Conservation (phyloP, 2,113 vertebrate species). For the Loxodonta africana region DNA sequence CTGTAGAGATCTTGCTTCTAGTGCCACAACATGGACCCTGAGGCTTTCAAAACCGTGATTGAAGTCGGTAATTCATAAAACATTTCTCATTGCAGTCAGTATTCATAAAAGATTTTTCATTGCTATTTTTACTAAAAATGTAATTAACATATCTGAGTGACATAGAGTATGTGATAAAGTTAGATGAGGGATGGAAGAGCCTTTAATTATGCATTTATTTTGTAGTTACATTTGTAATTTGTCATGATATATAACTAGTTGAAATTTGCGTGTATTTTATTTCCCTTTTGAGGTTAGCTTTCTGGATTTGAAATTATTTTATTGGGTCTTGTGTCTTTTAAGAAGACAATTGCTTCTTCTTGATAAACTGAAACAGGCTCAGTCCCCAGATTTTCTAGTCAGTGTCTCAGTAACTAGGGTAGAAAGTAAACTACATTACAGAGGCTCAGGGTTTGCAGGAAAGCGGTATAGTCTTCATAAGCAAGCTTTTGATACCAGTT, state of each 20-base stretch:
- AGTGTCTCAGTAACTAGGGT: background rate
- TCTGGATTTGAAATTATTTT: background rate
- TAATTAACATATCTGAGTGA: background rate
- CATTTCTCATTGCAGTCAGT: background rate
- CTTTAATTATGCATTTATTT: slow-evolving; percentile 8
- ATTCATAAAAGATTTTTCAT: background rate
- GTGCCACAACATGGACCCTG: background rate
- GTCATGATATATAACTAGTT: background rate
- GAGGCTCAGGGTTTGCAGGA: background rate
- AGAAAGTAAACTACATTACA: background rate
- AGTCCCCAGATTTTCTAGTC: background rate
- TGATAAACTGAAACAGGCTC: background rate
- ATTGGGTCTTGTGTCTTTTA: background rate
- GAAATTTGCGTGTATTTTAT: slow-evolving; percentile 39
- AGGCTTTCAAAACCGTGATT: background rate
- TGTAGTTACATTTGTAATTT: slow-evolving; percentile 6
- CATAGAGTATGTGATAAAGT: background rate
- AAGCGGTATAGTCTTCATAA: background rate
- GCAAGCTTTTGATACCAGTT: background rate
- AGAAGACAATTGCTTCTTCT: slow-evolving; percentile 7
- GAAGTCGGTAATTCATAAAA: background rate
- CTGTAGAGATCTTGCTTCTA: rapidly evolving
- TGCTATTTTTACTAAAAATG: background rate
- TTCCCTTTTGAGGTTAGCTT: slow-evolving; percentile 37
- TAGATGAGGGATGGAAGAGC: slow-evolving; percentile 3